Evolutionary conservation across 2,888 invertebrate genomes (phyloP).

Genomic region (Conus canariensis): DNA sequence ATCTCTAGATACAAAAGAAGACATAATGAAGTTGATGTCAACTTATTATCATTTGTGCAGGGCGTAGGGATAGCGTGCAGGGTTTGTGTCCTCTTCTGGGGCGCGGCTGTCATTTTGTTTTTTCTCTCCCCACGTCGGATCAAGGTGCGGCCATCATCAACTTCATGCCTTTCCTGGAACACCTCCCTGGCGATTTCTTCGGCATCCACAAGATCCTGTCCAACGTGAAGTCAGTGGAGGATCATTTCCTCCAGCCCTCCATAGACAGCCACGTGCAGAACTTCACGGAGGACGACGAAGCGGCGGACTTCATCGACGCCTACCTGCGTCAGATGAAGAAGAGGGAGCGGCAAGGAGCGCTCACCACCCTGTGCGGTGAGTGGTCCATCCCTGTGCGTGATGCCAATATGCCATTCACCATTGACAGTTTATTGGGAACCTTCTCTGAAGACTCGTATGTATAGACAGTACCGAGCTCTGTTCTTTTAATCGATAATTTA

Average conservation of each 20-base stretch:
- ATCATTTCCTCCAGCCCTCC: background rate
- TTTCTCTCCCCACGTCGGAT: background rate
- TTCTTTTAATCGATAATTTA: no score
- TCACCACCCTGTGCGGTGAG: background rate
- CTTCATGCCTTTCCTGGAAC: background rate
- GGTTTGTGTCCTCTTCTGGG: no score
- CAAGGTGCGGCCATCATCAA: background rate
- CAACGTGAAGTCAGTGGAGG: background rate
- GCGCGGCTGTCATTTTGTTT: background rate
- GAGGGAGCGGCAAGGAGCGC: background rate
- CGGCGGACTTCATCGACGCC: background rate
- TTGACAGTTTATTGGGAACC: no score
- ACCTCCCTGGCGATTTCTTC: constrained; percentile 5
- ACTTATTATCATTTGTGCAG: no score
- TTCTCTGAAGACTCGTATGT: no score
- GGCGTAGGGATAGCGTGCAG: no score
- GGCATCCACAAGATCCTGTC: background rate
- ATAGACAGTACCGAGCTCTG: no score
- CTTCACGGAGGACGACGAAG: background rate
- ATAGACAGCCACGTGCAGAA: background rate
- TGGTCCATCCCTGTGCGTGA: background rate
- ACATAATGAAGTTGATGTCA: no score
- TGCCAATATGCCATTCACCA: no score
- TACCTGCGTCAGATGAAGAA: background rate
- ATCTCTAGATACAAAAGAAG: no score